phyloP scores from a whole-genome alignment of 2,888 invertebrate species.

The Chloroclysta siterata region DNA sequence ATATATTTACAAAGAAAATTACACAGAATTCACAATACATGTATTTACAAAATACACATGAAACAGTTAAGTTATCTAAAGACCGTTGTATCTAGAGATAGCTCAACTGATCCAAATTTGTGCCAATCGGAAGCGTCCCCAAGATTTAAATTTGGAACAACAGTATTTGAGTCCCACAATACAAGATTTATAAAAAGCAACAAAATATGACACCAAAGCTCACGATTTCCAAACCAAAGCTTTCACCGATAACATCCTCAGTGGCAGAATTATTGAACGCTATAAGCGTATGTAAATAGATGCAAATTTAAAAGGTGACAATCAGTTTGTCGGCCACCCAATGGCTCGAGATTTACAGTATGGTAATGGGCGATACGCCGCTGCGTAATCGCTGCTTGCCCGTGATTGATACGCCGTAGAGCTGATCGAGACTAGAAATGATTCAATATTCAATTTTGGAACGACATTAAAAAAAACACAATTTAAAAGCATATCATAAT shows the following conservation, averaged over 20 bases:
- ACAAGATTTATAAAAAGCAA: not conserved
- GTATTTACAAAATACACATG: not conserved
- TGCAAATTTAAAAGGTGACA: conserved; percentile 83
- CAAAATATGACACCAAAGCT: not conserved
- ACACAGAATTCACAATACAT: too few relatives aligned
- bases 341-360: conserved; percentile 67
- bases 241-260: conserved; percentile 45
- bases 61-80: too few relatives aligned
- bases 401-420: conserved; percentile 68
- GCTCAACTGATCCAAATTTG: too few relatives aligned
- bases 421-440: conserved; percentile 44
- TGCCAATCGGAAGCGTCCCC: too few relatives aligned
- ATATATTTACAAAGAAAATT: not conserved
- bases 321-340: conserved; percentile 78
- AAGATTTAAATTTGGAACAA: too few relatives aligned
- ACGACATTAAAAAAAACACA: too few relatives aligned
- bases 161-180: too few relatives aligned
- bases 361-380: conserved; percentile 76
- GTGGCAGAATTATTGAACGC: not conserved
- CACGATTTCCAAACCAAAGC: conserved; percentile 12
- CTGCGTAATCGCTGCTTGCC: conserved; percentile 69
- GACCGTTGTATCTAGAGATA: too few relatives aligned
- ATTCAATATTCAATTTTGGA: conserved; percentile 15
- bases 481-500: too few relatives aligned
- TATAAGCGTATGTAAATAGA: conserved; percentile 67